Conservation (phyloP, 2,113 vertebrate genomes). For the Fregata magnificens region DNA sequence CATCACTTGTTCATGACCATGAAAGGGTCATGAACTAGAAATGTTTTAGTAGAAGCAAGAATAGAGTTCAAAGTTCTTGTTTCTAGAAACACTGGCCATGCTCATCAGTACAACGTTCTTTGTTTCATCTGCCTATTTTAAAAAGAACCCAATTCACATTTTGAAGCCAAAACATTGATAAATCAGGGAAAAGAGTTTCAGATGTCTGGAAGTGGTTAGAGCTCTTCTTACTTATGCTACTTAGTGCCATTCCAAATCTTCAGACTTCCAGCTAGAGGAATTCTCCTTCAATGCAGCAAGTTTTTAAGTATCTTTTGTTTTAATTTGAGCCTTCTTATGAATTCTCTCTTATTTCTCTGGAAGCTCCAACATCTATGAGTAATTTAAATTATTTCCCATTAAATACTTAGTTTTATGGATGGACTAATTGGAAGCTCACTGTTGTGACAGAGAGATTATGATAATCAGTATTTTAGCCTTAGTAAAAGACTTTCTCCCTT, state of each 20-base stretch:
- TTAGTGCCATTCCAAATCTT: background rate
- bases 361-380: background rate
- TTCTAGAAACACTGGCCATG: background rate
- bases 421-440: background rate
- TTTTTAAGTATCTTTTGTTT: background rate
- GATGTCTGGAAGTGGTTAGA: background rate
- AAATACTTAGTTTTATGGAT: background rate
- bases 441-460: background rate
- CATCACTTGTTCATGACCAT: background rate
- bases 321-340: background rate
- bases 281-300: background rate
- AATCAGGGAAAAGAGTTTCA: background rate
- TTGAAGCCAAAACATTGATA: background rate
- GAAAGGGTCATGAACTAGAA: background rate
- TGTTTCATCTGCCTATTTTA: background rate
- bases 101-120: background rate
- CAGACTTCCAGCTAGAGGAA: background rate
- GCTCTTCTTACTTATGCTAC: background rate
- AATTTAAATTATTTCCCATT: background rate
- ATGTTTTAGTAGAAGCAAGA: background rate
- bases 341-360: background rate
- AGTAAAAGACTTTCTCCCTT: background rate
- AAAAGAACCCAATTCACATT: background rate
- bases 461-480: background rate
- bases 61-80: background rate